phyloP scores from a whole-genome alignment of 2,888 invertebrate genomes.

The Sarcophaga subvicina region DNA sequence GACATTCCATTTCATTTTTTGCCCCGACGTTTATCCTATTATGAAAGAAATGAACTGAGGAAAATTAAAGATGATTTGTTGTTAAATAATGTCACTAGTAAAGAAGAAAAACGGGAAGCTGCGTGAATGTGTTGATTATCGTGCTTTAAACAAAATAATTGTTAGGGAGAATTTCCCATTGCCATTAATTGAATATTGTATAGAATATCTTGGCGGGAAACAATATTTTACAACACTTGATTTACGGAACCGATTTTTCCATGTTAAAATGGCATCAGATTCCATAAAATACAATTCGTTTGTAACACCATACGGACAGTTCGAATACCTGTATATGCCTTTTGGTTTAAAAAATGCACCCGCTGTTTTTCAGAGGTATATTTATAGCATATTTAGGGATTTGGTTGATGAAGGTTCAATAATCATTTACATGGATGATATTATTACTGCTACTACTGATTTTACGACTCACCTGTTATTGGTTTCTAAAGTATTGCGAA shows the following conservation, averaged over 20 bases:
- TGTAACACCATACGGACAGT: slow-evolving; percentile 9
- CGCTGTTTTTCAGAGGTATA: neutral
- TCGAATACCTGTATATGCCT: slow-evolving; percentile 3
- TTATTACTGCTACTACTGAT: slow-evolving; percentile 15
- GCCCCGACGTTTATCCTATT: neutral
- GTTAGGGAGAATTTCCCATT: slow-evolving; percentile 4
- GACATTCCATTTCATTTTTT: too few relatives aligned
- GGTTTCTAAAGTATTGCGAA: slow-evolving; percentile 16
- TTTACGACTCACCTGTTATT: slow-evolving; percentile 4
- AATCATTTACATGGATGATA: slow-evolving; percentile 20
- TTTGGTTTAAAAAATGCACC: slow-evolving; percentile 1
- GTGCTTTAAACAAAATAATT: neutral
- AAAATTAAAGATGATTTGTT: slow-evolving; percentile 3
- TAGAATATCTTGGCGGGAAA: slow-evolving; percentile 13
- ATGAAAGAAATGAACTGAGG: neutral
- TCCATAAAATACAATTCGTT: slow-evolving; percentile 7
- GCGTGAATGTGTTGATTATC: slow-evolving; percentile 53
- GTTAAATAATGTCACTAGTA: neutral
- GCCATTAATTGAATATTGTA: slow-evolving; percentile 1
- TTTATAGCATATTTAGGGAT: slow-evolving; percentile 1
- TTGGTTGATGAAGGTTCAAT: slow-evolving; percentile 14
- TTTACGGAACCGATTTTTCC: slow-evolving; percentile 27
- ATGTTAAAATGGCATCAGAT: slow-evolving; percentile 22
- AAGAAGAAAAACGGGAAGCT: slow-evolving; percentile 39
- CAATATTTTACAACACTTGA: neutral